phyloP scores from a whole-genome alignment of 2,888 invertebrate species.

The Scaptomyza reducta region DNA sequence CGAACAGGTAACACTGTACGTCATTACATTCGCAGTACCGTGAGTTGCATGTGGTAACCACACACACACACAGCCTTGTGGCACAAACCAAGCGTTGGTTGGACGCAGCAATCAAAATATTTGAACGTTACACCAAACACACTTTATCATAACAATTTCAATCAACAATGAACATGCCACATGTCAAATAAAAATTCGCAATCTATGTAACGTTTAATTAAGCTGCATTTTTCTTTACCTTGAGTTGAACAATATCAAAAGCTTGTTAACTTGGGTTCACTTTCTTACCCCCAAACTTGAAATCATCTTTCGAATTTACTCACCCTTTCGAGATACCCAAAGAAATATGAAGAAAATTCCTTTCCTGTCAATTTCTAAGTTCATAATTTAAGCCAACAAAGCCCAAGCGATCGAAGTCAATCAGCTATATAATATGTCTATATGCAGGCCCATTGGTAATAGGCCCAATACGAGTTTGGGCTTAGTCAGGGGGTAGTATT shows the following conservation, averaged over 20 bases:
- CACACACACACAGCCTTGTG: neutral
- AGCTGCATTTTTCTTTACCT: neutral
- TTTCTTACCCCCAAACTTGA: neutral
- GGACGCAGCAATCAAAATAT: neutral
- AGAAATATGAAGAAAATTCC: slow-evolving; percentile 25
- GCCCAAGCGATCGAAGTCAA: slow-evolving; percentile 65
- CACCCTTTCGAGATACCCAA: neutral
- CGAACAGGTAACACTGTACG: neutral
- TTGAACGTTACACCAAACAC: neutral
- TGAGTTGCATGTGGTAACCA: neutral
- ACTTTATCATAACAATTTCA: neutral
- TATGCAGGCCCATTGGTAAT: slow-evolving; percentile 22
- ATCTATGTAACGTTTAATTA: neutral
- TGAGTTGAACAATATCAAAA: neutral
- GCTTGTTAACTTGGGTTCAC: too few species aligned
- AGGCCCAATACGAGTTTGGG: neutral
- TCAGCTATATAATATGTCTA: slow-evolving; percentile 69
- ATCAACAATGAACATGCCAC: neutral
- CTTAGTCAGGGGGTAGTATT: slow-evolving; percentile 6
- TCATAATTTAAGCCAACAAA: slow-evolving; percentile 70
- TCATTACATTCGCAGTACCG: neutral
- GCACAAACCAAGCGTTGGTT: neutral
- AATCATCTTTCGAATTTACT: slow-evolving; percentile 17
- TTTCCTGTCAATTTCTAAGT: slow-evolving; percentile 70
- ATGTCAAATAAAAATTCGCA: neutral